These are phyloP conservation scores for Drosophila tripunctata DNA, from an alignment of 2,888 invertebrate species.

Conservation along the genomic window DNA sequence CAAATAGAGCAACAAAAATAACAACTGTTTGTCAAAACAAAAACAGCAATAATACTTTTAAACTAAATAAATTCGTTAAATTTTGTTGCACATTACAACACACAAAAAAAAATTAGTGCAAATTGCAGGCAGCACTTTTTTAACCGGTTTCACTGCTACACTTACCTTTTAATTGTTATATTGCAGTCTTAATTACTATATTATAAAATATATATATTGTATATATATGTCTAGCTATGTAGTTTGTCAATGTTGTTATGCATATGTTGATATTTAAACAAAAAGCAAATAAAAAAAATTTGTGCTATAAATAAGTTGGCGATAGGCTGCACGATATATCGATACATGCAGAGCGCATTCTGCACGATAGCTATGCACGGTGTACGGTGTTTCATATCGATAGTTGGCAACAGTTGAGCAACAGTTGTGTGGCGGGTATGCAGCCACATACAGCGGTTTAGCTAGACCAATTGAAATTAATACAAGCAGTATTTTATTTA, in stretches of 20 bases:
- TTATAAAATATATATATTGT: not conserved
- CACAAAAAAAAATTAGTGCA: too few species aligned
- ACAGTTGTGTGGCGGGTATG: not conserved
- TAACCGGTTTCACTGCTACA: too few species aligned
- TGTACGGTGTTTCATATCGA: not conserved
- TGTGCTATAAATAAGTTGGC: conserved; percentile 53
- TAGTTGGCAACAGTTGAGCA: not conserved
- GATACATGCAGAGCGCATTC: too few species aligned
- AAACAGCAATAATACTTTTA: not conserved
- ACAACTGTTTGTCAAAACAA: conserved; percentile 17
- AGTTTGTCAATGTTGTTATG: conserved; percentile 39
- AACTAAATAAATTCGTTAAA: too few species aligned
- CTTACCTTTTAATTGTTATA: conserved; percentile 37
- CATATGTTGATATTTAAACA: conserved; percentile 56
- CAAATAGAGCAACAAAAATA: conserved; percentile 7
- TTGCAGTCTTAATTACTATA: conserved; percentile 28
- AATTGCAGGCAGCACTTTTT: too few species aligned
- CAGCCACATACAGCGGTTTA: too few species aligned
- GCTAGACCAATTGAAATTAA: too few species aligned
- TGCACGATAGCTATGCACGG: not conserved
- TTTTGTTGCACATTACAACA: too few species aligned
- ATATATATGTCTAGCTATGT: conserved; percentile 2
- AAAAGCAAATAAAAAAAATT: conserved; percentile 50
- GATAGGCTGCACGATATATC: conserved; percentile 40
- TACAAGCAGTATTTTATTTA: too few species aligned